Conservation (phyloP, 2,888 invertebrate genomes). For the Chamaedrilus cognettii region DNA sequence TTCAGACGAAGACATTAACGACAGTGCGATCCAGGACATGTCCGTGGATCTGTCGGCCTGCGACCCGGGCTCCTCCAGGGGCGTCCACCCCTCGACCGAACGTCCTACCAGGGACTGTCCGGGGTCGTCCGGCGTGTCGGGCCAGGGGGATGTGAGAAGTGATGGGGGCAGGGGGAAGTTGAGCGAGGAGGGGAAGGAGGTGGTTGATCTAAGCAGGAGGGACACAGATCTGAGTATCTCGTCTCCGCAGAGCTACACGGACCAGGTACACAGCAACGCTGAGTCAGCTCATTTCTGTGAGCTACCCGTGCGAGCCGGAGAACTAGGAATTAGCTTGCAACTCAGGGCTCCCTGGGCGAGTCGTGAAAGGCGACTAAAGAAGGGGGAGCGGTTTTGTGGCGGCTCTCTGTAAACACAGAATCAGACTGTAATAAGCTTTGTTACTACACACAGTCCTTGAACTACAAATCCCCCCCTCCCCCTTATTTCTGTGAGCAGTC, state of each 20-base stretch:
- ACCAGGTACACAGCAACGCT: too few species aligned
- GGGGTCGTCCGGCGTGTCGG: not conserved
- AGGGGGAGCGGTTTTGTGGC: too few species aligned
- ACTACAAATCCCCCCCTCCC: too few species aligned
- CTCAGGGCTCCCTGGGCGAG: too few species aligned
- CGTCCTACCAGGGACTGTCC: not conserved
- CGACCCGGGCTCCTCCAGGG: not conserved
- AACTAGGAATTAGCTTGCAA: too few species aligned
- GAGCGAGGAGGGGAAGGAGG: not conserved
- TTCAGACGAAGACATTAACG: constrained; percentile 7
- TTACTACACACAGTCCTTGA: too few species aligned
- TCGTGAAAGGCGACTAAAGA: too few species aligned
- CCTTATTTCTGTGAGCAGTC: too few species aligned
- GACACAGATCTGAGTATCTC: constrained; percentile 35
- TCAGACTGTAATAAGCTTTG: too few species aligned
- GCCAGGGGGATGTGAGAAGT: not conserved
- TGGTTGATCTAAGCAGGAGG: constrained; percentile 21
- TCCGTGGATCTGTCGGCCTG: constrained; percentile 3
- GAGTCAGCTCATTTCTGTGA: too few species aligned
- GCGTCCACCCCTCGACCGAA: not conserved
- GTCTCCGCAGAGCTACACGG: constrained; percentile 38
- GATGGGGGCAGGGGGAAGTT: not conserved
- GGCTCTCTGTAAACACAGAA: too few species aligned
- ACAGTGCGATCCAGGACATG: constrained; percentile 27
- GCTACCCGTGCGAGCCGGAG: too few species aligned